Percentiles rank a stretch among this genome's conserved stretches.
These are phyloP conservation scores for Oscheius sp. DNA, from an alignment of 2,888 invertebrate species.

Conservation along the genomic window DNA sequence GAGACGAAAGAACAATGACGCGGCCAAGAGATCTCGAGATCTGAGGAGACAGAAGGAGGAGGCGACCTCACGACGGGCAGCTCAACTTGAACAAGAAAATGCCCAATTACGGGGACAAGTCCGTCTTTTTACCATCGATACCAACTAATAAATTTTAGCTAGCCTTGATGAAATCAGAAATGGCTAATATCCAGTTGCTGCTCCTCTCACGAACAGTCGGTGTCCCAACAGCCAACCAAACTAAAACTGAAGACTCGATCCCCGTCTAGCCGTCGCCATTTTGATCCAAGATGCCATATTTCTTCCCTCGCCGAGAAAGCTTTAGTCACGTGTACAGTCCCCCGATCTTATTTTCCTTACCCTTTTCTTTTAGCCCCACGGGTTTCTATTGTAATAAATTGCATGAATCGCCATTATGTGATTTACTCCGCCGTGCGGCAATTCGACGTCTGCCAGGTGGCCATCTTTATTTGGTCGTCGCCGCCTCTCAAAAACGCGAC, in stretches of 20 bases:
- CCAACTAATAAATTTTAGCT: constrained; percentile 29
- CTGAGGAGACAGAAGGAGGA: constrained; percentile 90
- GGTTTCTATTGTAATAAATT: constrained; percentile 5
- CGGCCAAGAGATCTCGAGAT: constrained; percentile 92
- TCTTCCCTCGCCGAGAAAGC: constrained; percentile 26
- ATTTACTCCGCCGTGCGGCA: constrained; percentile 2
- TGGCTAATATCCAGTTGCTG: constrained; percentile 78
- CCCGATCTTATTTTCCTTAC: neutral
- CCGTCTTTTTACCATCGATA: neutral
- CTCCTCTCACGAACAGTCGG: constrained; percentile 58
- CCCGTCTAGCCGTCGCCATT: neutral
- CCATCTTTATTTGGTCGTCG: neutral
- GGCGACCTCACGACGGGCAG: constrained; percentile 88
- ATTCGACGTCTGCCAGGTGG: constrained; percentile 16
- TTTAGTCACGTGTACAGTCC: constrained; percentile 36
- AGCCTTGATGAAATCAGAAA: constrained; percentile 79
- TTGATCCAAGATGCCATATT: neutral
- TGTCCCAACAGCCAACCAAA: neutral
- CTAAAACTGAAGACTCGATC: constrained; percentile 14
- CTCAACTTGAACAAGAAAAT: constrained; percentile 88
- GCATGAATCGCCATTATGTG: neutral
- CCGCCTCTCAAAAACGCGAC: constrained; percentile 16
- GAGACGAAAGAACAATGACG: constrained; percentile 90
- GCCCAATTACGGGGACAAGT: constrained; percentile 76
- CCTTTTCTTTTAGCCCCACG: constrained; percentile 1